Percentiles rank a stretch among this genome's conserved stretches.
phyloP scores from a whole-genome alignment of 2,113 vertebrate species.

The Oplegnathus fasciatus region DNA sequence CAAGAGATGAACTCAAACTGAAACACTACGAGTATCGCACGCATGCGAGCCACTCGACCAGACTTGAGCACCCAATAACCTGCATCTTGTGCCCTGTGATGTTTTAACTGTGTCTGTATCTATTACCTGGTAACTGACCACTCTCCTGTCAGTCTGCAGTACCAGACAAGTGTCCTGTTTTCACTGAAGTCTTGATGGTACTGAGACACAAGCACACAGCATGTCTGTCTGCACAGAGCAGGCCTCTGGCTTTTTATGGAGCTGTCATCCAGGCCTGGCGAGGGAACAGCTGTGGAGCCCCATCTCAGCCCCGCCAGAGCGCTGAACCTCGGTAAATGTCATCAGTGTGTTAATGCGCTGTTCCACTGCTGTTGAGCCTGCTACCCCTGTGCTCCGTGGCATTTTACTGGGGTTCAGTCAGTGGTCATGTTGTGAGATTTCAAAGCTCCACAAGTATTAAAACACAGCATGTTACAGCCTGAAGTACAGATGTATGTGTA shows the following conservation, averaged over 20 bases:
- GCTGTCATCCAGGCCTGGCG: constrained; percentile 77
- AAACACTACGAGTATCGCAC: background rate
- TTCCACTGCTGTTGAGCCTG: constrained; percentile 66
- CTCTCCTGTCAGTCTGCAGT: constrained; percentile 3
- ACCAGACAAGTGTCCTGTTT: constrained; percentile 36
- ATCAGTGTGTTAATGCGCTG: constrained; percentile 77
- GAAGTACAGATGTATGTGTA: background rate
- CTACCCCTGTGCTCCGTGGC: constrained; percentile 54
- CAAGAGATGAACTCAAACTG: background rate
- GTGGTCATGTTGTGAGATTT: constrained; percentile 73
- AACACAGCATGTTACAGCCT: background rate
- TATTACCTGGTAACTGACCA: constrained; percentile 20
- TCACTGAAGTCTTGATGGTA: constrained; percentile 38
- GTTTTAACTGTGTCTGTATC: background rate
- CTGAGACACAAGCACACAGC: constrained; percentile 64
- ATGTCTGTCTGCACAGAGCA: constrained; percentile 76
- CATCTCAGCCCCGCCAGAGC: constrained; percentile 68
- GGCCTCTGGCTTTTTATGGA: constrained; percentile 81
- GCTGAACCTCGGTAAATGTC: constrained; percentile 81
- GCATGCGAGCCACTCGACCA: background rate
- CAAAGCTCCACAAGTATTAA: constrained; percentile 19
- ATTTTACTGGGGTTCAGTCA: constrained; percentile 76
- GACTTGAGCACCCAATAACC: background rate
- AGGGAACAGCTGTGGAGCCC: constrained; percentile 81
- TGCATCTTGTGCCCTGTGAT: background rate